A percentile compares a stretch with the other conserved stretches of the same genome.
These are phyloP conservation scores for Notospermus geniculatus DNA, from an alignment of 1,140 invertebrate species.

Conservation along the genomic window DNA sequence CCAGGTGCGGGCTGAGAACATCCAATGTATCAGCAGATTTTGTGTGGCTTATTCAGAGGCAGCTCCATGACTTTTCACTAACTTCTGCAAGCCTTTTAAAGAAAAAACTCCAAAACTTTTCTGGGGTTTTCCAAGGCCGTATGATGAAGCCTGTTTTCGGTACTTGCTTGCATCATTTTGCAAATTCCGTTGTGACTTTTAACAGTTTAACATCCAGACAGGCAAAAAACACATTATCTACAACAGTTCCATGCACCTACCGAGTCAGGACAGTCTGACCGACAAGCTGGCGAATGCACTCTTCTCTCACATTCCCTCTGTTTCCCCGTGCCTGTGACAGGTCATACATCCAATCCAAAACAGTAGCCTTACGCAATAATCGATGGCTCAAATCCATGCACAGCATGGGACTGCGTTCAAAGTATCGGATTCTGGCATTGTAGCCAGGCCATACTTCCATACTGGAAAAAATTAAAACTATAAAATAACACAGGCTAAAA, in stretches of 20 bases:
- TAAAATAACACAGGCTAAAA: too few species aligned
- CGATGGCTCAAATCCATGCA: conserved; percentile 80
- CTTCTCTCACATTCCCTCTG: conserved; percentile 58
- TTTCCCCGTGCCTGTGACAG: conserved; percentile 44
- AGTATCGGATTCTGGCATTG: conserved; percentile 77
- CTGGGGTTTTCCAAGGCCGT: too few species aligned
- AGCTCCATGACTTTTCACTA: too few species aligned
- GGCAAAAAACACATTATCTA: too few species aligned
- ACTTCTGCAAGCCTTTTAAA: neutral
- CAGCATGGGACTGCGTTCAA: conserved; percentile 79
- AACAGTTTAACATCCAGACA: too few species aligned
- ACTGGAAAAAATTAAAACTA: conserved; percentile 21
- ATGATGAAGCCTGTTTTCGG: too few species aligned
- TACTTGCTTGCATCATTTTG: too few species aligned
- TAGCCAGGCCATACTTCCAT: conserved; percentile 85
- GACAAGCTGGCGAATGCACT: conserved; percentile 63
- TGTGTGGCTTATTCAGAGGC: neutral
- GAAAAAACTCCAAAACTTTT: neutral
- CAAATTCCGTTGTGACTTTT: too few species aligned
- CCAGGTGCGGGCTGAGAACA: neutral
- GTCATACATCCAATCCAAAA: conserved; percentile 70
- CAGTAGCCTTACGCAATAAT: conserved; percentile 74
- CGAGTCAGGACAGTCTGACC: conserved; percentile 77
- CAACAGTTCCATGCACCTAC: conserved; percentile 26
- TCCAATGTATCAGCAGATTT: neutral